phyloP scores from a whole-genome alignment of 1,140 invertebrate species.

The Heliconius congener region DNA sequence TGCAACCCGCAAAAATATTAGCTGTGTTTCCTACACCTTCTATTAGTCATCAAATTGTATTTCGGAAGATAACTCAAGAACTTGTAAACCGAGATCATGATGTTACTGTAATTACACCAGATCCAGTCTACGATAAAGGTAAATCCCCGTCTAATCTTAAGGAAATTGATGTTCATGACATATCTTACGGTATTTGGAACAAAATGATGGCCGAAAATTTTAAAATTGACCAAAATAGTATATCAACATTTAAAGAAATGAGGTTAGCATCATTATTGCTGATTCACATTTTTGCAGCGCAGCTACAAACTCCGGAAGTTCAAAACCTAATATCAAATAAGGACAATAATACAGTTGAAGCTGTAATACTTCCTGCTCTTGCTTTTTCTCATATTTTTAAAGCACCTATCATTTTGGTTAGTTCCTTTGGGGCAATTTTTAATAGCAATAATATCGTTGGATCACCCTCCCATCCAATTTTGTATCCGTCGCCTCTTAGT shows the following conservation, averaged over 20 bases:
- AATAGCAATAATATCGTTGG: constrained; percentile 58
- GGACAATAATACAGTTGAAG: constrained; percentile 53
- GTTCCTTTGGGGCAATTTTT: constrained; percentile 49
- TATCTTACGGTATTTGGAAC: constrained; percentile 52
- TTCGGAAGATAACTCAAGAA: constrained; percentile 62
- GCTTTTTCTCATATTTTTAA: constrained; percentile 67
- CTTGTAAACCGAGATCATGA: constrained; percentile 77
- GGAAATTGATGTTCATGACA: constrained; percentile 65
- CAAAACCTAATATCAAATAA: constrained; percentile 51
- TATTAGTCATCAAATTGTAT: constrained; percentile 82
- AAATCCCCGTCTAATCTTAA: constrained; percentile 53
- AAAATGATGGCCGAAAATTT: not conserved
- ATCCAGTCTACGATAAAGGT: constrained; percentile 54
- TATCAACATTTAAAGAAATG: constrained; percentile 22
- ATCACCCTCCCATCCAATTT: constrained; percentile 65
- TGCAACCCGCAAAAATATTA: constrained; percentile 80
- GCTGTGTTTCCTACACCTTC: constrained; percentile 75
- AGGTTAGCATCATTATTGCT: constrained; percentile 28
- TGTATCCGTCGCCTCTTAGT: constrained; percentile 62
- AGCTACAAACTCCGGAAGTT: constrained; percentile 46
- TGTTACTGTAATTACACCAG: constrained; percentile 66
- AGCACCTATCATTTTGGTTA: constrained; percentile 65
- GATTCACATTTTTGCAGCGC: constrained; percentile 34
- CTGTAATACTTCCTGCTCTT: constrained; percentile 38
- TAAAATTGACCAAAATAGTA: not conserved